phyloP scores from a whole-genome alignment of 1,140 invertebrate species.

The Pemphigus obesinymphae region DNA sequence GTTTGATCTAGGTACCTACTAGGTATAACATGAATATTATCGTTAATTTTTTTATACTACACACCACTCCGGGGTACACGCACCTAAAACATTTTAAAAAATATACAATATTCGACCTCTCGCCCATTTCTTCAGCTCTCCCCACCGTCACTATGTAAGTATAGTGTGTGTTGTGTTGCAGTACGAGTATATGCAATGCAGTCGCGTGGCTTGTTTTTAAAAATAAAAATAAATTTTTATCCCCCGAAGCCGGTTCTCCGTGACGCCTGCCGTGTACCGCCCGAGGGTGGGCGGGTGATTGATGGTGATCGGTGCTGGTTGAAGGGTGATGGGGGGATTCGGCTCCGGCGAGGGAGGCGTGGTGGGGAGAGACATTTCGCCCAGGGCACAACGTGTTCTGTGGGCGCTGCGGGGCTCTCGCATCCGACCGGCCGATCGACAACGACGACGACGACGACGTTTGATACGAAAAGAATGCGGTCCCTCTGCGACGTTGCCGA shows the following conservation, averaged over 20 bases:
- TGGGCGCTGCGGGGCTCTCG: conserved; percentile 43
- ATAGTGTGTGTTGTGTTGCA: neutral
- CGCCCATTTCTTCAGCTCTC: too few relatives aligned
- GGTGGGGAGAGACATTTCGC: conserved; percentile 10
- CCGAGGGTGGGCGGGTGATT: conserved; percentile 48
- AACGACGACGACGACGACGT: conserved; percentile 28
- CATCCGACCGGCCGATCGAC: conserved; percentile 13
- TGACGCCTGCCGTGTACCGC: conserved; percentile 53
- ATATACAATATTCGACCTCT: neutral
- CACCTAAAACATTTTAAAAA: neutral
- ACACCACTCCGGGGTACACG: neutral
- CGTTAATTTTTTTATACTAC: neutral
- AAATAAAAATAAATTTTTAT: neutral
- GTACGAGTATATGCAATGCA: neutral
- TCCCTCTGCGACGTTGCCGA: conserved; percentile 35
- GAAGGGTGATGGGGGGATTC: conserved; percentile 48
- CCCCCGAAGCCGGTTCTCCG: conserved; percentile 40
- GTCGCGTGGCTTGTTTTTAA: conserved; percentile 9
- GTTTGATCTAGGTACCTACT: too few relatives aligned
- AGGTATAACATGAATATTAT: neutral
- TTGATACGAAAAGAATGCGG: conserved; percentile 41
- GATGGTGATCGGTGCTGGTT: neutral
- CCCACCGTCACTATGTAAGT: neutral
- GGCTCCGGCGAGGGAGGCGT: neutral
- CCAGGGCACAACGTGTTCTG: conserved; percentile 32